phyloP scores from a whole-genome alignment of 1,140 invertebrate species.

The Trichonephila clavata region DNA sequence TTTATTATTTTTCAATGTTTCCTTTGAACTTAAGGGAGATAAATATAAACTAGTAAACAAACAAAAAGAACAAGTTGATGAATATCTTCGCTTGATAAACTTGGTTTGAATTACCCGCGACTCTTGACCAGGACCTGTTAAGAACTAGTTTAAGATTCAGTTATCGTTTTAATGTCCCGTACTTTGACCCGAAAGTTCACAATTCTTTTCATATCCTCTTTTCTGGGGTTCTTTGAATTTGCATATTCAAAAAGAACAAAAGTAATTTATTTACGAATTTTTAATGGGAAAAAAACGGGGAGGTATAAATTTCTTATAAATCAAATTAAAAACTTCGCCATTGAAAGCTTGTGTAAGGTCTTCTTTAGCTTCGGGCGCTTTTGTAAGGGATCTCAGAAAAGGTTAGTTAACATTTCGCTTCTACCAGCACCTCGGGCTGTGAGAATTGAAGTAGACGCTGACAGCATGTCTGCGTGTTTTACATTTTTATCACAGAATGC shows the following conservation, averaged over 20 bases:
- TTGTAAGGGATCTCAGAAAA: neutral
- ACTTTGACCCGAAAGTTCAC: neutral
- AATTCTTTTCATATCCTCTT: neutral
- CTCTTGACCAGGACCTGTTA: neutral
- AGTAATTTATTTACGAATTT: neutral
- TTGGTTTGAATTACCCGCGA: too few species aligned
- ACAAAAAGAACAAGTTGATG: too few species aligned
- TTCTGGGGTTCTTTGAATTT: neutral
- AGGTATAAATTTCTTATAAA: neutral
- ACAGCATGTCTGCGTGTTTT: neutral
- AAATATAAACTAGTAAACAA: too few species aligned
- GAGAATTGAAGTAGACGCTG: neutral
- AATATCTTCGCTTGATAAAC: too few species aligned
- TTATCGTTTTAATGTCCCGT: neutral
- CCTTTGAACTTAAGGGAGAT: neutral
- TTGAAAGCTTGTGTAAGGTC: slow-evolving; percentile 27
- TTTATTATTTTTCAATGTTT: neutral
- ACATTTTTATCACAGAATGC: neutral
- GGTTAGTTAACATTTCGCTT: neutral
- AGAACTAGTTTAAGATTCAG: neutral
- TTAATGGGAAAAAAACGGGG: neutral
- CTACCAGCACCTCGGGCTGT: neutral
- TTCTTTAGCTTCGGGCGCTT: neutral
- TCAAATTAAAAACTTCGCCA: neutral
- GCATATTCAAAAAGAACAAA: neutral